Evolutionary conservation across 1,140 invertebrate genomes (phyloP).

Genomic region (Physella acuta): DNA sequence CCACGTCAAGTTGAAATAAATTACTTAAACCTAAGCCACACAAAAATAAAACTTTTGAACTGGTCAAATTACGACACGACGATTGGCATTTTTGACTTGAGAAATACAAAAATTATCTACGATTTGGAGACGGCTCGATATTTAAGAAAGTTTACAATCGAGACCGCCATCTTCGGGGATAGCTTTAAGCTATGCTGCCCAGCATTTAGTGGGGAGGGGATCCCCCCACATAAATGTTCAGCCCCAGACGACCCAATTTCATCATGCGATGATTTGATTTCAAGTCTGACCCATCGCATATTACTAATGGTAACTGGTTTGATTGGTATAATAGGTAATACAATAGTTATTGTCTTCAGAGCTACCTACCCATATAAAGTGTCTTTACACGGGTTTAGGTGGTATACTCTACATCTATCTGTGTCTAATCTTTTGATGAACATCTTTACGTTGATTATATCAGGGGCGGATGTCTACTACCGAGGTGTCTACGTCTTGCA

Average conservation of each 20-base stretch:
- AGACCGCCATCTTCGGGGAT: background rate
- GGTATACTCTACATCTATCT: background rate
- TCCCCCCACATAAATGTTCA: constrained; percentile 6
- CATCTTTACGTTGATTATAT: constrained; percentile 47
- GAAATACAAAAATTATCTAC: too few species aligned
- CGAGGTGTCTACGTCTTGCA: constrained; percentile 40
- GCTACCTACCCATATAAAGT: background rate
- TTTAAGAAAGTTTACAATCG: too few species aligned
- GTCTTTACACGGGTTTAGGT: background rate
- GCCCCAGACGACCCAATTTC: background rate
- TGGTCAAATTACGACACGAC: too few species aligned
- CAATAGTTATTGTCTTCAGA: background rate
- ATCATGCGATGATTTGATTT: background rate
- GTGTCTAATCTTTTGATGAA: constrained; percentile 26
- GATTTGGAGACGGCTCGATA: too few species aligned
- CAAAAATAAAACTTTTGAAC: too few species aligned
- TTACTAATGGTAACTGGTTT: constrained; percentile 8
- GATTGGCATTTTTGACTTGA: too few species aligned
- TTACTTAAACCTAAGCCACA: too few species aligned
- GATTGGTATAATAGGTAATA: constrained; percentile 24
- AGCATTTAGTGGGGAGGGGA: background rate
- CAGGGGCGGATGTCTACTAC: constrained; percentile 19
- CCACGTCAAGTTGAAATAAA: too few species aligned
- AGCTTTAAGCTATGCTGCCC: background rate
- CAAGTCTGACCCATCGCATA: background rate